phyloP scores from a whole-genome alignment of 2,888 invertebrate genomes.

The Drosophila affinis region DNA sequence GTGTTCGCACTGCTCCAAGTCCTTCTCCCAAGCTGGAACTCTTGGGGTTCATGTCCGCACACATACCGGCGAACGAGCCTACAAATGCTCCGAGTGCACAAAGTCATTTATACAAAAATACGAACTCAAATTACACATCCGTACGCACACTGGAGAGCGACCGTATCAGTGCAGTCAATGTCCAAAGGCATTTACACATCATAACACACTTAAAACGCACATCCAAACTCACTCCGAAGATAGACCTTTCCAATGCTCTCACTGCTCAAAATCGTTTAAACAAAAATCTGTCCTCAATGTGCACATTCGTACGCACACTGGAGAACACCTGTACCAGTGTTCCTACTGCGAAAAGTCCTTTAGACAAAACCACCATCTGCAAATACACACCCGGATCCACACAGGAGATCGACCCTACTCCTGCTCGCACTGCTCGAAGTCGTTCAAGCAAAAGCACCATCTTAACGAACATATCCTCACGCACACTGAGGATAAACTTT shows the following conservation, averaged over 20 bases:
- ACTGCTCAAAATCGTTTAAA: neutral
- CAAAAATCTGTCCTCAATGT: neutral
- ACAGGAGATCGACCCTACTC: neutral
- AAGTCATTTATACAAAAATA: neutral
- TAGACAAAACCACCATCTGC: constrained; percentile 1
- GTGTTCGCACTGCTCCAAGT: neutral
- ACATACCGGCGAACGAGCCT: neutral
- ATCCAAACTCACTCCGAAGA: neutral
- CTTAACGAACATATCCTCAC: neutral
- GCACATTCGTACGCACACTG: neutral
- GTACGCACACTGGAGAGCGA: neutral
- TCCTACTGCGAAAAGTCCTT: neutral
- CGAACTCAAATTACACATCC: neutral
- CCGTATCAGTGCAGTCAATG: neutral
- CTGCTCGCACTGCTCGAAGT: neutral
- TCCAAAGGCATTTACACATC: neutral
- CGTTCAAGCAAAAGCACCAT: neutral
- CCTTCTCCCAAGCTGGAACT: constrained; percentile 1
- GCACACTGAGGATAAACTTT: neutral
- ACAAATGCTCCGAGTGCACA: neutral
- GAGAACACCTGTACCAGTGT: neutral
- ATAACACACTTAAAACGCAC: neutral
- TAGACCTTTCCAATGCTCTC: neutral
- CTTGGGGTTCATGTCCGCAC: neutral
- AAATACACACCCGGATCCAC: neutral